A percentile compares a stretch with the other conserved stretches of the same genome.
Conservation (phyloP, 2,113 vertebrate species). For the Hemichromis elongatus region DNA sequence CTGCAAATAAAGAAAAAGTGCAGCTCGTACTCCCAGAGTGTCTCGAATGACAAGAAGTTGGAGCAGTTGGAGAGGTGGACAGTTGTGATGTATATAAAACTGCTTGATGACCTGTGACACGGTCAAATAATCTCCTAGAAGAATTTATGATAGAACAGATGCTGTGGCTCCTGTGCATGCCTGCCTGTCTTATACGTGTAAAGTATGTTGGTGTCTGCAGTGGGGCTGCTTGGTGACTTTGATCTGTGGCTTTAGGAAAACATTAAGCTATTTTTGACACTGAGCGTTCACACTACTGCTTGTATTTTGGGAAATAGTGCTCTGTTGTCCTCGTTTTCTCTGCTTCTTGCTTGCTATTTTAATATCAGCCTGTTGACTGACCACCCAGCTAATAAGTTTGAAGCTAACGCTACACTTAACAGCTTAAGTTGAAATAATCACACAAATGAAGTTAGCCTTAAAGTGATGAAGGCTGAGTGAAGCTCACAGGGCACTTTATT, state of each 20-base stretch:
- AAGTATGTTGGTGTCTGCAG: conserved; percentile 4
- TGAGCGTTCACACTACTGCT: neutral
- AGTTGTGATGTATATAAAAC: conserved; percentile 9
- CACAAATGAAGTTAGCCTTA: neutral
- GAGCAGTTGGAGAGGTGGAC: neutral
- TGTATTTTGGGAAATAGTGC: neutral
- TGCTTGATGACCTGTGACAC: neutral
- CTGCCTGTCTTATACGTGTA: neutral
- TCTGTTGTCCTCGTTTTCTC: neutral
- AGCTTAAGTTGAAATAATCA: neutral
- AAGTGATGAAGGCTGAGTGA: neutral
- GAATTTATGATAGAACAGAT: conserved; percentile 27
- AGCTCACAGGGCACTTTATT: neutral
- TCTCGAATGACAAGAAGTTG: neutral
- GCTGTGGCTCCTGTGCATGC: neutral
- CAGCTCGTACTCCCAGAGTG: neutral
- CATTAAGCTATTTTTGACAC: neutral
- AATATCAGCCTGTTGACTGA: neutral
- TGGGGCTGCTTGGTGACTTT: neutral
- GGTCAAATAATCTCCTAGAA: neutral
- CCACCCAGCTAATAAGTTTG: neutral
- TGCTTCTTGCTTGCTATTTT: neutral
- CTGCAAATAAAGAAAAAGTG: neutral
- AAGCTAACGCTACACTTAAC: neutral
- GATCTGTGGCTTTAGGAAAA: neutral